Conservation (phyloP, 2,797 vertebrate genomes). For the Dromococcyx pavoninus region DNA sequence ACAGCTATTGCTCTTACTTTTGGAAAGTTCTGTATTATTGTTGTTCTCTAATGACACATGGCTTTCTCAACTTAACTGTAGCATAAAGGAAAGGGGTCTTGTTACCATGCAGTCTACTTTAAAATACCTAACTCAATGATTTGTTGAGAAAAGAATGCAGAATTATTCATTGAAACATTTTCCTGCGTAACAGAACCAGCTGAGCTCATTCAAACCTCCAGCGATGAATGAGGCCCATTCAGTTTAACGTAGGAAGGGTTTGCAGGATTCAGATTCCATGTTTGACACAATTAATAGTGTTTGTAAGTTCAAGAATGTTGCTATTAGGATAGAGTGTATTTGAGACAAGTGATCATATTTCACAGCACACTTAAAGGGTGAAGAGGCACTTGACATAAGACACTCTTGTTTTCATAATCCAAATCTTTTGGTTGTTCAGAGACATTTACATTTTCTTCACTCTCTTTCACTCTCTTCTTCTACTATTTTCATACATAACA, state of each 20-base stretch:
- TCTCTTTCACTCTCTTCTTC: not conserved
- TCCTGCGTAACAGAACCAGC: not conserved
- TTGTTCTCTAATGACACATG: not conserved
- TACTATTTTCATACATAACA: not conserved
- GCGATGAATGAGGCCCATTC: slow-evolving; percentile 52
- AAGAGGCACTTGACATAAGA: slow-evolving; percentile 72
- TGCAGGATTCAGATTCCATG: slow-evolving; percentile 53
- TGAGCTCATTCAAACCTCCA: slow-evolving; percentile 1
- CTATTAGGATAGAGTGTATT: slow-evolving; percentile 34
- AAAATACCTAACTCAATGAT: not conserved
- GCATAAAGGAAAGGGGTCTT: not conserved
- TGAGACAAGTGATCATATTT: slow-evolving; percentile 64
- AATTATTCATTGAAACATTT: slow-evolving; percentile 11
- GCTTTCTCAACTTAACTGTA: not conserved
- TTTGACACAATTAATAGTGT: slow-evolving; percentile 67
- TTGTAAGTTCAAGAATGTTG: slow-evolving; percentile 62
- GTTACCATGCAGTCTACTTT: not conserved
- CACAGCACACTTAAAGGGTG: slow-evolving; percentile 64
- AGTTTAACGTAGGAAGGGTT: slow-evolving; percentile 4
- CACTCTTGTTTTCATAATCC: slow-evolving; percentile 39
- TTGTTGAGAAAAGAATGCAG: slow-evolving; percentile 13
- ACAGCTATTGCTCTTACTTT: not conserved
- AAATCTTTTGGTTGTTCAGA: slow-evolving; percentile 13
- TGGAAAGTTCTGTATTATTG: not conserved
- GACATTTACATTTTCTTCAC: slow-evolving; percentile 29